These are phyloP conservation scores for Pangasianodon hypophthalmus DNA, from an alignment of 2,113 vertebrate genomes.

Conservation along the genomic window DNA sequence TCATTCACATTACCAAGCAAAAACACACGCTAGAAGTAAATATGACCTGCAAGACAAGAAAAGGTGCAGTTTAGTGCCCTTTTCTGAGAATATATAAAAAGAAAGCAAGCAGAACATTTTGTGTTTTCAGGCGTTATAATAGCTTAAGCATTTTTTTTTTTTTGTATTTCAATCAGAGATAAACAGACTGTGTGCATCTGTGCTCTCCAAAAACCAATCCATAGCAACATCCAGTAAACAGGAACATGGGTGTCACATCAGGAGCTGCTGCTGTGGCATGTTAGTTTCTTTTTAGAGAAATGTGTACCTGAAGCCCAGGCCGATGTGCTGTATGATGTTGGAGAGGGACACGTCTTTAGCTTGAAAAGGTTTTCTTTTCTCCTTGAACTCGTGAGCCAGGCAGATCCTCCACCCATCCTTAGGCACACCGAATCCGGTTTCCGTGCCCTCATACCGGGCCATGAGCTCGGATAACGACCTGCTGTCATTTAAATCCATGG, in stretches of 20 bases:
- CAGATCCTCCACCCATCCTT: constrained; percentile 88
- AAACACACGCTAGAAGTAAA: neutral
- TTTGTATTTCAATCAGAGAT: neutral
- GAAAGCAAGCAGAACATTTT: neutral
- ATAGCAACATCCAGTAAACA: neutral
- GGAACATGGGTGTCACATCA: neutral
- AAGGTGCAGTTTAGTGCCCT: neutral
- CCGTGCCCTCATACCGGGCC: constrained; percentile 78
- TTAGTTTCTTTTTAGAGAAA: constrained; percentile 9
- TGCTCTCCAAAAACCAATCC: neutral
- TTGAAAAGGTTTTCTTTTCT: constrained; percentile 88
- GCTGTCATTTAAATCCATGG: constrained; percentile 67
- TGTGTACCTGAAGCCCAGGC: constrained; percentile 83
- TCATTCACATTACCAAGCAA: neutral
- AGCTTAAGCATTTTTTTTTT: neutral
- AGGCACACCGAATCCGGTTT: constrained; percentile 77
- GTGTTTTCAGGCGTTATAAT: neutral
- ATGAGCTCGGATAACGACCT: constrained; percentile 76
- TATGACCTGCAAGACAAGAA: neutral
- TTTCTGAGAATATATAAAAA: neutral
- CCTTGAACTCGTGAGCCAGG: constrained; percentile 86
- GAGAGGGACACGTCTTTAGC: constrained; percentile 80
- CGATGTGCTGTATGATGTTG: constrained; percentile 79
- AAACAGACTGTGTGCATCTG: neutral
- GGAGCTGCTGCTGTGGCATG: neutral